These are phyloP conservation scores for Nanorana parkeri DNA, from an alignment of 2,113 vertebrate genomes.

Conservation along the genomic window DNA sequence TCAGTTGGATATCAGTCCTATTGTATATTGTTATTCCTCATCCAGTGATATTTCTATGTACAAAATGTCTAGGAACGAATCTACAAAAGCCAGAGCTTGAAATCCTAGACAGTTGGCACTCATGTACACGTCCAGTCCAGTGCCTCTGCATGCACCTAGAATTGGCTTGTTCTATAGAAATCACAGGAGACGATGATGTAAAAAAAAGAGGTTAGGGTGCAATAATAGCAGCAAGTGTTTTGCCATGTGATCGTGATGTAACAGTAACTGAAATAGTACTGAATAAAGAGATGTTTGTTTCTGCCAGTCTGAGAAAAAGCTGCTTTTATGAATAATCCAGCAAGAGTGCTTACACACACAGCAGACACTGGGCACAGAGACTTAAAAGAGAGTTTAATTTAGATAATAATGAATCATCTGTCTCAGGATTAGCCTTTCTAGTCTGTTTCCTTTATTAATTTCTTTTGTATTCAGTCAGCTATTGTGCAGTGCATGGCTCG, in stretches of 20 bases:
- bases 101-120: too few species aligned
- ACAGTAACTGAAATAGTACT: not conserved
- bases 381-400: slow-evolving; percentile 49
- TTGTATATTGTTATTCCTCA: too few species aligned
- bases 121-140: not conserved
- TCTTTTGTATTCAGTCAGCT: slow-evolving; percentile 33
- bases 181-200: not conserved
- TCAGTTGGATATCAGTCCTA: too few species aligned
- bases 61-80: too few species aligned
- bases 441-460: slow-evolving; percentile 31
- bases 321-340: slow-evolving; percentile 25
- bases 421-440: slow-evolving; percentile 39
- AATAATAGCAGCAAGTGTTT: not conserved
- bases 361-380: slow-evolving; percentile 22
- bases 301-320: not conserved
- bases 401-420: slow-evolving; percentile 52
- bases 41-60: too few species aligned
- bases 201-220: not conserved
- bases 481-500: slow-evolving; percentile 40
- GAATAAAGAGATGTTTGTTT: slow-evolving; percentile 5
- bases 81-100: too few species aligned
- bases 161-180: not conserved
- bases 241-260: not conserved
- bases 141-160: not conserved
- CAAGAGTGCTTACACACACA: slow-evolving; percentile 16